Evolutionary conservation across 2,113 vertebrate species (phyloP), one percentile per base, ranked within the genome.

Genomic region (Corynorhinus townsendii): DNA sequence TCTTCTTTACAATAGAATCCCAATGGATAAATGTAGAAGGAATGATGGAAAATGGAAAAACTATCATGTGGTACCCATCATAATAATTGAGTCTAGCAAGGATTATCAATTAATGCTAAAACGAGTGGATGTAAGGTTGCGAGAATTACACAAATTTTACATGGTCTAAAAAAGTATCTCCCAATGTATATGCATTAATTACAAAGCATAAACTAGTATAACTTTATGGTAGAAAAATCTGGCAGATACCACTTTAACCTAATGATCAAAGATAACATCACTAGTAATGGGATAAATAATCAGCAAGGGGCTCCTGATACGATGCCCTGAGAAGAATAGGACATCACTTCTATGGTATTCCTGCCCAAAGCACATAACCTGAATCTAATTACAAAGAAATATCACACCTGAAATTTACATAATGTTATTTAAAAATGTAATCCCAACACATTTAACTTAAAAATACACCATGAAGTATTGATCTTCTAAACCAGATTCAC

Each of bases 31-130:
- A 54, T 28, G 4, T 7, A 77, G 38, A 88, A 85, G 38, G 52
- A 79, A 72, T 86, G 22, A 54, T 56, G 30, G n/a, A 75, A 90
- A 91, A 4, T 94, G 5, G 19, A 80, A 92, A 95, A 95, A 77
- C 38, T 40, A 89, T 64, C 66, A n/a, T 82, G 76, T 90, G 91
- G 26, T 86, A 54, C 72, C 33, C 16, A 89, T 79, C 4, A 24
- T 68, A 47, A 28, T 79, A 90, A 85, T 1, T 64, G 40, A 90
- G 20, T 90, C 56, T 92, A 83, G 30, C 4, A 83, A 91, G 80
- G 92, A 91, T 93, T 43, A 79, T 73, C 35, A 89, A 59, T 20
- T 17, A 45, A 86, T 73, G 52, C 35, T 83, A 76, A 90, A 95
- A 90, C 30, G 17, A 52, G 26, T 30, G 22, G 22, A 45, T 83